Conservation (phyloP, 2,888 invertebrate genomes). For the Suillia variegata region DNA sequence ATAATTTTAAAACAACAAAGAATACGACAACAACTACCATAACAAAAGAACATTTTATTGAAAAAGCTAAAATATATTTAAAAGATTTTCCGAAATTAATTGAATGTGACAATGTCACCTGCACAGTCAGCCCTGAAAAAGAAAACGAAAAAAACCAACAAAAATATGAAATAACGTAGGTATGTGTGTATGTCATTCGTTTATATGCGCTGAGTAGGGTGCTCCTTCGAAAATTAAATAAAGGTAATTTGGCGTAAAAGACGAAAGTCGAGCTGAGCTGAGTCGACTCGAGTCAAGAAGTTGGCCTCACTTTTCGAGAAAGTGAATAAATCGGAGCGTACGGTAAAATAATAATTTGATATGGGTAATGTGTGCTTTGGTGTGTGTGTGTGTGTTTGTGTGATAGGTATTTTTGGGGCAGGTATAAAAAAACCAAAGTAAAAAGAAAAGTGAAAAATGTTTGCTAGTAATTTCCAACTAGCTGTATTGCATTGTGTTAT, state of each 20-base stretch:
- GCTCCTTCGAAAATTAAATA: conserved; percentile 43
- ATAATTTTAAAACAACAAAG: too few relatives aligned
- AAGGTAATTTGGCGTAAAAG: conserved; percentile 51
- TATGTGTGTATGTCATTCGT: not conserved
- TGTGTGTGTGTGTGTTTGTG: not conserved
- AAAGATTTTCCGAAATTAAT: conserved; percentile 37
- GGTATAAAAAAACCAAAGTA: too few relatives aligned
- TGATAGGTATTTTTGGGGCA: not conserved
- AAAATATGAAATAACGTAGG: not conserved
- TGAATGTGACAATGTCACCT: conserved; percentile 41
- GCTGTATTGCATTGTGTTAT: too few relatives aligned
- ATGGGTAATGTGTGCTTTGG: not conserved
- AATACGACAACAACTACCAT: too few relatives aligned
- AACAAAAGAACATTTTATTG: too few relatives aligned
- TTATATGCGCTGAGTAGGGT: conserved; percentile 3
- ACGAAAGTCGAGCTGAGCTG: conserved; percentile 36
- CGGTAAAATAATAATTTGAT: conserved; percentile 1
- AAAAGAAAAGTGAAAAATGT: too few relatives aligned
- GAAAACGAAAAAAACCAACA: too few relatives aligned
- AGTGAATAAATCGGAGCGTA: too few relatives aligned
- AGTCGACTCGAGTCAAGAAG: not conserved
- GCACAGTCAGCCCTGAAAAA: conserved; percentile 15
- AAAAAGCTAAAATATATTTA: conserved; percentile 16
- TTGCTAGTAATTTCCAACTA: too few relatives aligned
- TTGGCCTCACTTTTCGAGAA: too few relatives aligned